Percentiles rank a stretch among this genome's conserved stretches.
phyloP scores from a whole-genome alignment of 2,888 invertebrate species.

The Pyrrhosoma nymphula region DNA sequence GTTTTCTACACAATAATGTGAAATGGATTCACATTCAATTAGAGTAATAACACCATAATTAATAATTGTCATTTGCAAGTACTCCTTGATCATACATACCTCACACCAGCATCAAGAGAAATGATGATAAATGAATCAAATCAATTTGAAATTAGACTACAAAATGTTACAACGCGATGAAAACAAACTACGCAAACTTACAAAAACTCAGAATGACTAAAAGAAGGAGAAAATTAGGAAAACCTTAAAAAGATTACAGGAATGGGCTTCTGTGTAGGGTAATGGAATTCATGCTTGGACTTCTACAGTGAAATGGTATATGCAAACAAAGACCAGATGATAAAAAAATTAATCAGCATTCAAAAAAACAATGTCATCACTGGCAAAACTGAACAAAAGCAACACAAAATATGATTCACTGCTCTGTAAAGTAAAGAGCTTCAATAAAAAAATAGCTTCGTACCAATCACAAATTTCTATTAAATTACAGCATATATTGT shows the following conservation, averaged over 20 bases:
- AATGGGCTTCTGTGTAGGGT: background rate
- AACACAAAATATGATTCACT: slow-evolving; percentile 22
- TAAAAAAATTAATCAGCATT: background rate
- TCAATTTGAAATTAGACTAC: slow-evolving; percentile 29
- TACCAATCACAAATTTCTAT: too few species aligned
- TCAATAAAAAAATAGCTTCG: too few species aligned
- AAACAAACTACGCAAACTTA: background rate
- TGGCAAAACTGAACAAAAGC: slow-evolving; percentile 47
- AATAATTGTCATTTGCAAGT: background rate
- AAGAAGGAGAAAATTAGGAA: background rate
- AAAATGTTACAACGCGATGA: background rate
- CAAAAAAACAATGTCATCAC: background rate
- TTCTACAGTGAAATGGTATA: background rate
- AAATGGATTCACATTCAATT: background rate
- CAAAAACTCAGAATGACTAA: background rate
- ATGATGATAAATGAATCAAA: slow-evolving; percentile 40
- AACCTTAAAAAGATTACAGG: background rate
- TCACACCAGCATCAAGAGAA: slow-evolving; percentile 15
- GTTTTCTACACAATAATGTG: background rate
- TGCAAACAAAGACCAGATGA: background rate
- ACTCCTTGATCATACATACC: background rate
- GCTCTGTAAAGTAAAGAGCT: too few species aligned
- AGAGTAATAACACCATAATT: background rate
- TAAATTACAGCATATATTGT: too few species aligned
- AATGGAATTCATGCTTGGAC: background rate